Conservation (phyloP, 2,797 vertebrate genomes). For the Rhabdomys pumilio region DNA sequence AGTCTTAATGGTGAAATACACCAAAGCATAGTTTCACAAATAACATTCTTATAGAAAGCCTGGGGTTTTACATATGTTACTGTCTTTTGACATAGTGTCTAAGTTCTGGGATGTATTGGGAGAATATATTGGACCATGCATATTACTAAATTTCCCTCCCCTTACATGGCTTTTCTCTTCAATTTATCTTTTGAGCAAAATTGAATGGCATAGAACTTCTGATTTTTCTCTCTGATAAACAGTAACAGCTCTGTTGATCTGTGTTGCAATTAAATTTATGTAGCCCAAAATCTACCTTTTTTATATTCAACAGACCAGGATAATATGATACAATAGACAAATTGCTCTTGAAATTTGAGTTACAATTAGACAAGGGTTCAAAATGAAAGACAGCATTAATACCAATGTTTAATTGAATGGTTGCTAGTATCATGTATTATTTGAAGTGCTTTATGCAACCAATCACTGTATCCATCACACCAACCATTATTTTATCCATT, state of each 20-base stretch:
- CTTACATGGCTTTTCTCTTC: background rate
- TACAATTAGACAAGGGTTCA: background rate
- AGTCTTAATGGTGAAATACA: background rate
- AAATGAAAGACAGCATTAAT: constrained; percentile 45
- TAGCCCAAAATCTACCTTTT: background rate
- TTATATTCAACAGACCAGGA: background rate
- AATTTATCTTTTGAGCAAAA: background rate
- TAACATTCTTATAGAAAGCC: background rate
- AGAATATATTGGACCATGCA: background rate
- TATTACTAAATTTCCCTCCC: background rate
- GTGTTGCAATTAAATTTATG: background rate
- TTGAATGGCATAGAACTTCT: background rate
- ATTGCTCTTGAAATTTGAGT: background rate
- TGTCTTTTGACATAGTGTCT: background rate
- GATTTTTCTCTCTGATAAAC: background rate
- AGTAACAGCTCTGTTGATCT: background rate
- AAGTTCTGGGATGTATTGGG: background rate
- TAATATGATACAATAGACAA: background rate
- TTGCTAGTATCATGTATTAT: background rate
- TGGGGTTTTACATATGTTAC: background rate
- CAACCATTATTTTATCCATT: constrained; percentile 15
- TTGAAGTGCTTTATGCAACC: background rate
- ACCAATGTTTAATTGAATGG: background rate
- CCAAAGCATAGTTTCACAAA: constrained; percentile 18
- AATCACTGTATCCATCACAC: background rate